Evolutionary conservation across 37 sponge, comb jelly and placozoan species (phyloP).

Genomic region (Mnemiopsis leidyi): DNA sequence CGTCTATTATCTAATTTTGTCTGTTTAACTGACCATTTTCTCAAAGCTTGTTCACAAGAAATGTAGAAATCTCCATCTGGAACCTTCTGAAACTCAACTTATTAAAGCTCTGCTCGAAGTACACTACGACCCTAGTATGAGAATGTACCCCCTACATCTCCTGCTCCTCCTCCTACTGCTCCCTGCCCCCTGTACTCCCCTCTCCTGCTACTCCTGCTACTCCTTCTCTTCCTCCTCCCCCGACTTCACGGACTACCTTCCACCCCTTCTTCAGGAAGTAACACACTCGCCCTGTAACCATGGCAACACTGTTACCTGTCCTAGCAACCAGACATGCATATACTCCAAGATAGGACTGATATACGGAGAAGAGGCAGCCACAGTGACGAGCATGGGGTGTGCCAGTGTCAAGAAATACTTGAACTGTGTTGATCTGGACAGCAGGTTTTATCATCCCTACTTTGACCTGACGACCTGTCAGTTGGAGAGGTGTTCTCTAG

Average conservation of each 20-base stretch:
- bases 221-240: not conserved
- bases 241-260: not conserved
- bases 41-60: no score
- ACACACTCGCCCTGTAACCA: not conserved
- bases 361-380: not conserved
- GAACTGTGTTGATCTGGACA: not conserved
- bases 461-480: not conserved
- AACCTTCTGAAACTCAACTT: no score
- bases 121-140: not conserved
- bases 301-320: not conserved
- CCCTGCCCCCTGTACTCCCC: not conserved
- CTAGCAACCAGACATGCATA: not conserved
- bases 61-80: no score
- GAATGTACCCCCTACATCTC: slow-evolving; percentile 18
- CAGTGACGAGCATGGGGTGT: not conserved
- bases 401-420: not conserved
- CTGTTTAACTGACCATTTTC: no score
- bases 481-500: not conserved
- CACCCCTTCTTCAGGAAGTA: not conserved
- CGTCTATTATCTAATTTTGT: no score
- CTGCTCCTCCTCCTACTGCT: slow-evolving; percentile 3
- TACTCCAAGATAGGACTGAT: not conserved
- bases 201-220: slow-evolving; percentile 55
- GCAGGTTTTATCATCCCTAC: not conserved
- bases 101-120: no score